phyloP scores from a whole-genome alignment of 2,113 vertebrate species.

The Alligator mississippiensis region DNA sequence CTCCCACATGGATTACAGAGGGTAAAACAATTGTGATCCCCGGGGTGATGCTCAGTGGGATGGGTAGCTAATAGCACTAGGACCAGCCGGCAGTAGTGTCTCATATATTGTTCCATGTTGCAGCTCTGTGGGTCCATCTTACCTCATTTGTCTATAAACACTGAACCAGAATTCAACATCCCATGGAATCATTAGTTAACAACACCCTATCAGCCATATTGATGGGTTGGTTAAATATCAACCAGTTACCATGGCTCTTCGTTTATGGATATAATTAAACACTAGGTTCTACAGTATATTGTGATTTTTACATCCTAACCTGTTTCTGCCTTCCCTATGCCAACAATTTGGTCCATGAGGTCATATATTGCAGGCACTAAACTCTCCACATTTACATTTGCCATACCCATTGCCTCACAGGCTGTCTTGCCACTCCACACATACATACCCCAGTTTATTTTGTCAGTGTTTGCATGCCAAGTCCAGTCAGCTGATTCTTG shows the following conservation, averaged over 20 bases:
- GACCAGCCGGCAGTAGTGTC: neutral
- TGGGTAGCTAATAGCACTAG: neutral
- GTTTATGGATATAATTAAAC: fast-evolving
- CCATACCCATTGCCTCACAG: neutral
- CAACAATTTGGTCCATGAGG: fast-evolving
- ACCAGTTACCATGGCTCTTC: too few species aligned
- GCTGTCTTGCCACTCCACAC: neutral
- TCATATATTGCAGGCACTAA: neutral
- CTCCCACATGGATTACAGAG: neutral
- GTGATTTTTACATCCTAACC: neutral
- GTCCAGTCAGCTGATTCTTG: neutral
- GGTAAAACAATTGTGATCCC: neutral
- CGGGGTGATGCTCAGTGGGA: fast-evolving
- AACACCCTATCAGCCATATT: neutral
- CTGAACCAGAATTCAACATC: neutral
- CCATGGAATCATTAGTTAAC: neutral
- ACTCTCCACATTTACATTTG: neutral
- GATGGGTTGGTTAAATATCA: too few species aligned
- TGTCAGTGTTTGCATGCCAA: neutral
- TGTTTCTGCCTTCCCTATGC: neutral
- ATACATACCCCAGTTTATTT: neutral
- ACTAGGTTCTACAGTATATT: neutral
- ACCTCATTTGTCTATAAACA: neutral
- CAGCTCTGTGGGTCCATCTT: fast-evolving
- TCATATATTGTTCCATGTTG: neutral